Evolutionary conservation across 2,113 vertebrate genomes (phyloP).

Genomic region (Carassius carassius): DNA sequence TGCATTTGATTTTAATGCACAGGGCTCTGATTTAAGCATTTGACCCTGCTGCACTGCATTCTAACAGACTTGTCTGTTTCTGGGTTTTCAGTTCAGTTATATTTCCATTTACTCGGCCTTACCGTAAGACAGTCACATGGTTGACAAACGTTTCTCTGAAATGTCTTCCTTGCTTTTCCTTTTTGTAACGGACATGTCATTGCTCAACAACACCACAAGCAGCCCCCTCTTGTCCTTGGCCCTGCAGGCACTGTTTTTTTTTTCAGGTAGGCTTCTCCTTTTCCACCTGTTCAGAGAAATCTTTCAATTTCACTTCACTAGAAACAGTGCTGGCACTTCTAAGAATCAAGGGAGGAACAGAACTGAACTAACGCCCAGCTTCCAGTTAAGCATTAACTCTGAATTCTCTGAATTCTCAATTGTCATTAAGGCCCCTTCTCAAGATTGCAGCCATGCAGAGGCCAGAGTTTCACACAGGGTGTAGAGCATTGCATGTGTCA

Average conservation of each 20-base stretch:
- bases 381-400: slow-evolving; percentile 57
- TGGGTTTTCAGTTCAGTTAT: slow-evolving; percentile 2
- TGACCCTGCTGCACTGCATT: neutral
- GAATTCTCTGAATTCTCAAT: neutral
- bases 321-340: slow-evolving; percentile 40
- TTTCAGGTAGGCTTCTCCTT: slow-evolving; percentile 9
- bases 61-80: neutral
- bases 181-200: slow-evolving; percentile 16
- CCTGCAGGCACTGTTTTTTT: neutral
- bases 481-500: slow-evolving; percentile 36
- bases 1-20: neutral
- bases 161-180: slow-evolving; percentile 11
- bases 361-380: slow-evolving; percentile 19
- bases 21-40: neutral
- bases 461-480: neutral
- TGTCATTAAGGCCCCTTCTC: neutral
- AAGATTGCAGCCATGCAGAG: neutral
- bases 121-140: neutral
- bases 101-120: neutral
- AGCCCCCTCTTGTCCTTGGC: slow-evolving; percentile 33
- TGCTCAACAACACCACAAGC: neutral
- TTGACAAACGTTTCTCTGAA: slow-evolving; percentile 19
- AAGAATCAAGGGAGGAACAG: slow-evolving; percentile 47
- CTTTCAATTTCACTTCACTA: slow-evolving; percentile 46
- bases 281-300: slow-evolving; percentile 28